Percentiles rank a stretch among this genome's conserved stretches.
These are phyloP conservation scores for Lepidochitona cinerea DNA, from an alignment of 2,888 invertebrate species.

Conservation along the genomic window DNA sequence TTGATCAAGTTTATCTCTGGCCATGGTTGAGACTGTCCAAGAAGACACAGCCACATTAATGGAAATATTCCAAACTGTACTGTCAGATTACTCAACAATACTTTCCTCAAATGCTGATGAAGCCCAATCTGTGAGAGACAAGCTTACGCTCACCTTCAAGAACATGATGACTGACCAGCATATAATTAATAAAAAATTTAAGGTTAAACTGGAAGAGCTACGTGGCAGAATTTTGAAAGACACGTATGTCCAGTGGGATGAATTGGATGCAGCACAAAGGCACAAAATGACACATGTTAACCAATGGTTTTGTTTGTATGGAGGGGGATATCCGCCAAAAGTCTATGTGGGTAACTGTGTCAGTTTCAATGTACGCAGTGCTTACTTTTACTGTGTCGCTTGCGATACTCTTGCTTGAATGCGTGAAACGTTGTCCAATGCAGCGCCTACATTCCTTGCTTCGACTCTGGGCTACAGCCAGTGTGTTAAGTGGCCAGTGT, in stretches of 20 bases:
- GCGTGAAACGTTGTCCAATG: too few relatives aligned
- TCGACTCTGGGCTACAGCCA: too few relatives aligned
- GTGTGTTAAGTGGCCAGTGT: too few relatives aligned
- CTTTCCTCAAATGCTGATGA: background rate
- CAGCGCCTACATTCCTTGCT: too few relatives aligned
- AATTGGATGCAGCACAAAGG: background rate
- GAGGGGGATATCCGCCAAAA: too few relatives aligned
- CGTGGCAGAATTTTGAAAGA: background rate
- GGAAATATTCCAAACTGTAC: background rate
- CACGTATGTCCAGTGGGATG: background rate
- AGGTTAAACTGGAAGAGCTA: background rate
- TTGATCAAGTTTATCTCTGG: background rate
- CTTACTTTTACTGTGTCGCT: too few relatives aligned
- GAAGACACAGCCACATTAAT: background rate
- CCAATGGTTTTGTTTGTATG: conserved; percentile 2
- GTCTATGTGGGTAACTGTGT: too few relatives aligned
- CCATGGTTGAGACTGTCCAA: background rate
- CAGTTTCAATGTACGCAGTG: too few relatives aligned
- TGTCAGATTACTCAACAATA: background rate
- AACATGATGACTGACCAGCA: background rate
- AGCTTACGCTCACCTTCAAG: background rate
- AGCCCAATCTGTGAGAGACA: background rate
- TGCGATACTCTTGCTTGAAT: too few relatives aligned
- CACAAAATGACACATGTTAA: background rate
- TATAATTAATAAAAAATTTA: background rate